These are phyloP conservation scores for Anoplius nigerrimus DNA, from an alignment of 2,888 invertebrate species.

Conservation along the genomic window DNA sequence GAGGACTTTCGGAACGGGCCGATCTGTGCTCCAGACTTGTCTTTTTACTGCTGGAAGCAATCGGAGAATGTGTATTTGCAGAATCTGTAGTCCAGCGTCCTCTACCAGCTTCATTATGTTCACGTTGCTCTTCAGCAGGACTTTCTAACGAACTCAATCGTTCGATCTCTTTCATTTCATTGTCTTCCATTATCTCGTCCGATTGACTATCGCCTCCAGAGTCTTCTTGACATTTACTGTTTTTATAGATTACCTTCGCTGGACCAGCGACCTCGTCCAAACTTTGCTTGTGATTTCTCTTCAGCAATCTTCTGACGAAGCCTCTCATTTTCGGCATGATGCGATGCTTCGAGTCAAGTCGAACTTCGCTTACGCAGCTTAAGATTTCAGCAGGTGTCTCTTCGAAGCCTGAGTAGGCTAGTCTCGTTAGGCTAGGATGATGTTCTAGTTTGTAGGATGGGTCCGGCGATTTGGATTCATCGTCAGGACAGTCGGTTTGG, in stretches of 20 bases:
- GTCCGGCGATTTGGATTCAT: constrained; percentile 20
- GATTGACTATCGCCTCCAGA: constrained; percentile 43
- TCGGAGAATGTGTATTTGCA: constrained; percentile 1
- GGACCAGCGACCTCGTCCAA: no score
- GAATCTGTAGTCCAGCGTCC: background rate
- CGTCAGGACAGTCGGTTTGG: constrained; percentile 3
- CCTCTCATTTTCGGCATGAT: constrained; percentile 43
- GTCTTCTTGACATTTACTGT: constrained; percentile 45
- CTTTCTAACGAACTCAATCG: background rate
- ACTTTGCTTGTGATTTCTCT: background rate
- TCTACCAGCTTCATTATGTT: no score
- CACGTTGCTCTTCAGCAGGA: no score
- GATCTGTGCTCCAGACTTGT: constrained; percentile 6
- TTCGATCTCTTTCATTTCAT: constrained; percentile 11
- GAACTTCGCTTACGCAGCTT: constrained; percentile 27
- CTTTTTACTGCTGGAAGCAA: constrained; percentile 4
- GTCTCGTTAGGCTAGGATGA: constrained; percentile 55
- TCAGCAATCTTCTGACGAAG: constrained; percentile 38
- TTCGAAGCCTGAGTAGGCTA: constrained; percentile 41
- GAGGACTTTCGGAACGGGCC: constrained; percentile 12
- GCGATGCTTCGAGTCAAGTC: background rate
- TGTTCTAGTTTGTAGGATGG: constrained; percentile 33
- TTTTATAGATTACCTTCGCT: constrained; percentile 51
- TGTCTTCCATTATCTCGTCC: background rate
- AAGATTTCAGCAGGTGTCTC: constrained; percentile 44